These are phyloP conservation scores for Mixornis gularis DNA, from an alignment of 2,113 vertebrate genomes.

Conservation along the genomic window DNA sequence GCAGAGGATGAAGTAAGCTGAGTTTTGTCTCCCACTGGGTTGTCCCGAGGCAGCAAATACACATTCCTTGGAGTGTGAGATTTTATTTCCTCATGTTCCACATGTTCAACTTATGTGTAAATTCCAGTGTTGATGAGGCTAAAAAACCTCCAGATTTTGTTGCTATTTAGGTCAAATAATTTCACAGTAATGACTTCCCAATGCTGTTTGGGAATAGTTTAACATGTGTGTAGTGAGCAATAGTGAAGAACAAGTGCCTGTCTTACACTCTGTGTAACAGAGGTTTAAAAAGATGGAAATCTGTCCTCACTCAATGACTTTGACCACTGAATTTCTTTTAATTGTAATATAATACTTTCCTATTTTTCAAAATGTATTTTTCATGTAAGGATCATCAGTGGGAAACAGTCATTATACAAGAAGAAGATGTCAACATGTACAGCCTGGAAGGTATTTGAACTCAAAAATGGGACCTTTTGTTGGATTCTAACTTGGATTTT, in stretches of 20 bases:
- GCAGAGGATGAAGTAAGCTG: slow-evolving; percentile 73
- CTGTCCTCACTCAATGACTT: background rate
- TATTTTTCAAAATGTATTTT: slow-evolving; percentile 13
- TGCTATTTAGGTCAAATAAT: background rate
- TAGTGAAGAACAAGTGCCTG: background rate
- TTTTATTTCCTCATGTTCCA: background rate
- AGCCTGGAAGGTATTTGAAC: slow-evolving; percentile 80
- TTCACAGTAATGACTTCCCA: background rate
- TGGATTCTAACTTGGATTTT: background rate
- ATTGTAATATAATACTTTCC: background rate
- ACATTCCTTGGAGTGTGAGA: background rate
- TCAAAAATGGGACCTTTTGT: background rate
- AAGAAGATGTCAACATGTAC: slow-evolving; percentile 83
- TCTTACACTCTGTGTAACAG: background rate
- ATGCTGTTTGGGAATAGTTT: background rate
- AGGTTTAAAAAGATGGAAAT: background rate
- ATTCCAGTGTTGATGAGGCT: background rate
- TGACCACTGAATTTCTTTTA: background rate
- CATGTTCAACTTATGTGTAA: background rate
- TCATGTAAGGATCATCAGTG: slow-evolving; percentile 81
- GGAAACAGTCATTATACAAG: slow-evolving; percentile 86
- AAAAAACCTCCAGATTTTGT: background rate
- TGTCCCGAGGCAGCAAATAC: background rate
- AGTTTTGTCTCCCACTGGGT: background rate
- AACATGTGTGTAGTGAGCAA: rapidly evolving